Evolutionary conservation across 2,113 vertebrate genomes (phyloP).

Genomic region (Toxotes chatareus): DNA sequence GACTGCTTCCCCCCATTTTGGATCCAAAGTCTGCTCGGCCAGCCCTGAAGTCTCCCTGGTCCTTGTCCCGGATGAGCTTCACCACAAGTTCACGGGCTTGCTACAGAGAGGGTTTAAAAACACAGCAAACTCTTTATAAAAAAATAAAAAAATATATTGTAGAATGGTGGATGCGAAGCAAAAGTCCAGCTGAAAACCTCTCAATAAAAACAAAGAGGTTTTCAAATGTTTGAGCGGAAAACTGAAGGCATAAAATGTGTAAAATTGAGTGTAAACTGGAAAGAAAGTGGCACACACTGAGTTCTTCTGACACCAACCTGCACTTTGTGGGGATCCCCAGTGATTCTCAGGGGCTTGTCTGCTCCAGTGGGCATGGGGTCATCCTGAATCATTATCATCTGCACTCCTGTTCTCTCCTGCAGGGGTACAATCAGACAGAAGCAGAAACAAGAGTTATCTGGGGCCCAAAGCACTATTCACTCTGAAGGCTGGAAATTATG

Average conservation of each 20-base stretch:
- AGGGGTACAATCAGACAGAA: constrained; percentile 33
- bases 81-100: constrained; percentile 98
- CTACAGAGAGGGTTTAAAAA: constrained; percentile 74
- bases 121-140: neutral
- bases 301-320: constrained; percentile 84
- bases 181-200: neutral
- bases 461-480: constrained; percentile 27
- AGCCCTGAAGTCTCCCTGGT: constrained; percentile 93
- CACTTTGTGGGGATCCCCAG: constrained; percentile 98
- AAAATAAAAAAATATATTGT: neutral
- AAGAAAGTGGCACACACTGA: constrained; percentile 21
- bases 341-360: constrained; percentile 98
- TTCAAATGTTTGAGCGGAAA: constrained; percentile 12
- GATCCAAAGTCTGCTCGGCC: constrained; percentile 91
- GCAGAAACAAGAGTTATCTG: constrained; percentile 39
- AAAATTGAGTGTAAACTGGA: constrained; percentile 55
- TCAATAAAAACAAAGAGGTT: neutral
- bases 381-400: constrained; percentile 99
- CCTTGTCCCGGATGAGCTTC: constrained; percentile 97
- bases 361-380: constrained; percentile 96
- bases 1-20: constrained; percentile 92
- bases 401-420: constrained; percentile 97
- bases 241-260: constrained; percentile 53
- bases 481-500: constrained; percentile 8
- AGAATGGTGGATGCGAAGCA: neutral